These are phyloP conservation scores for Sapajus apella DNA, from an alignment of 2,113 vertebrate genomes.

Conservation along the genomic window DNA sequence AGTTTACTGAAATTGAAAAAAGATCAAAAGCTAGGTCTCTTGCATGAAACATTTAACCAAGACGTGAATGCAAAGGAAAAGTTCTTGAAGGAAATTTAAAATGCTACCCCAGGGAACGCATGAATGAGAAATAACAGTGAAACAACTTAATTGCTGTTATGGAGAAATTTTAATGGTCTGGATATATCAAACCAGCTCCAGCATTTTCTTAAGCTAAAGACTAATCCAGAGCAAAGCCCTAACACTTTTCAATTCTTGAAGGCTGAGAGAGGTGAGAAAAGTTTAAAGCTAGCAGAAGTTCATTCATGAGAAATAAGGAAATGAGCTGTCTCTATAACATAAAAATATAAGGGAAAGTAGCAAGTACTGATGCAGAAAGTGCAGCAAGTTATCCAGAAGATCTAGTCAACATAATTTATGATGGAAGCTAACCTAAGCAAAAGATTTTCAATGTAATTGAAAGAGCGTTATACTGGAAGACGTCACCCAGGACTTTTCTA, in stretches of 20 bases:
- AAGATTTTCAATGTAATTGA: background rate
- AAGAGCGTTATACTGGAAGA: background rate
- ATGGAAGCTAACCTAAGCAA: background rate
- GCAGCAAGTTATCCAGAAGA: background rate
- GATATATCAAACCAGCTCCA: background rate
- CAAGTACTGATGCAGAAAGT: background rate
- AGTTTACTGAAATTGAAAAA: background rate
- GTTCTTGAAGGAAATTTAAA: background rate
- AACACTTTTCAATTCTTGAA: background rate
- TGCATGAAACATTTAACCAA: background rate
- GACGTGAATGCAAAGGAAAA: background rate
- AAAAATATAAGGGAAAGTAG: background rate
- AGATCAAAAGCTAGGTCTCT: background rate
- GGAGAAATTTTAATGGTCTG: background rate
- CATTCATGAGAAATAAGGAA: background rate
- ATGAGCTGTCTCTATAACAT: background rate
- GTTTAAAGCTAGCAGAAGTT: background rate
- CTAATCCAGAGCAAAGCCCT: background rate
- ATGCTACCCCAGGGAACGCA: background rate
- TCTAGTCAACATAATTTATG: background rate
- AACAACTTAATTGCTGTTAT: background rate
- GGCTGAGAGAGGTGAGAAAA: background rate
- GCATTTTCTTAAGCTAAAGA: background rate
- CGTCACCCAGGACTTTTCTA: background rate
- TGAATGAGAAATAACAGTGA: background rate